Evolutionary conservation across 92 coral and sea anemone genomes (phyloP), one percentile per base, ranked within the genome.

Genomic region (Blastomussa wellsi): DNA sequence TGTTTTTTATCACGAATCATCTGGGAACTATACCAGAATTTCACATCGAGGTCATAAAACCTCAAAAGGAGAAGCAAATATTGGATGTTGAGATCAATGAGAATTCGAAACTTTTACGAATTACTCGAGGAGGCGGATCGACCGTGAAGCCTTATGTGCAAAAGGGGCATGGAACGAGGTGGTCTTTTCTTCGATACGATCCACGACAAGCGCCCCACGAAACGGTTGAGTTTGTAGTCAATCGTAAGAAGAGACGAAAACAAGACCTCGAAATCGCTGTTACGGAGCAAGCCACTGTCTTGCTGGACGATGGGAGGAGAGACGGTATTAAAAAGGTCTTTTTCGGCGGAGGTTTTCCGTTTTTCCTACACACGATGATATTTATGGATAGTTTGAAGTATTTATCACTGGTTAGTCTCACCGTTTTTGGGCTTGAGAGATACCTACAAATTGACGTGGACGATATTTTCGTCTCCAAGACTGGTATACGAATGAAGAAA

Each of bases 391-490:
- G 97, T 48, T 60, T 96, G 77, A 95, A 96, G 52, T 93, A 92
- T 76, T 74, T 96, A 69, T 84, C 97, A 29, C 92, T 95, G 2
- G 94, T 88, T 20, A 79, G 87, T 20, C 84, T 90, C 2, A 67
- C 89, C 68, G 92, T 67, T 39, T 92, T 90, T 82, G 90, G 92
- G 24, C 70, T 88, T 36, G 93, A 96, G 82, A 84, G 98, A 41
- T 94, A 92, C 60, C 78, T 96, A 13, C 98, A 96, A 80, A 86
- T 96, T 49, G 98, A 96, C 79, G 89, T 96, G 39, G 98, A 96
- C 33, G 98, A 96, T 87, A 95, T 96, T 42, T 96, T 96, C 75
- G 91, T 96, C 74, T 98, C 93, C 19, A 91, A 93, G 74, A 80
- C 94, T 31, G 98, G 98, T 0, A 84, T 96, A 79, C 83, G 98